Percentiles rank a stretch among this genome's conserved stretches.
phyloP scores from a whole-genome alignment of 2,888 invertebrate genomes.

The Scrobipalpa costella region DNA sequence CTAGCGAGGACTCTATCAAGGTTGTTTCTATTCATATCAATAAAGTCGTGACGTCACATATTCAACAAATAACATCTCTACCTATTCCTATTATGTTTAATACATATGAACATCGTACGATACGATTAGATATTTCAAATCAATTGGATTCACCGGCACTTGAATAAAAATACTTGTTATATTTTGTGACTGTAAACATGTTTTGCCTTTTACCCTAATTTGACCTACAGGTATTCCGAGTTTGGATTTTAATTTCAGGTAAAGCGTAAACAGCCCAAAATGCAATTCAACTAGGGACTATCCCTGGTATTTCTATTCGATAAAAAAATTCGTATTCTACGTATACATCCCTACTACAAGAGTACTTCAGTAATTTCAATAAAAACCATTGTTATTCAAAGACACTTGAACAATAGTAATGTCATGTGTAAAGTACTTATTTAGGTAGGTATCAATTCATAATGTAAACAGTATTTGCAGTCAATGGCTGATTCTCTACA shows the following conservation, averaged over 20 bases:
- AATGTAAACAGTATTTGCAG: background rate
- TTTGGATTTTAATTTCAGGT: too few relatives aligned
- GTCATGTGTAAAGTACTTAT: too few relatives aligned
- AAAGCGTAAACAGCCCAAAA: too few relatives aligned
- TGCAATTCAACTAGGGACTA: too few relatives aligned
- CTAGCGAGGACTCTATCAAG: conserved; percentile 3
- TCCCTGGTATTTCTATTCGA: too few relatives aligned
- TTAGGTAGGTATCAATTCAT: too few relatives aligned
- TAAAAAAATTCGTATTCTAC: too few relatives aligned
- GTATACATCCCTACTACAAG: too few relatives aligned
- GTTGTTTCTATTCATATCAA: conserved; percentile 24
- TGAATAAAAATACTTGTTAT: background rate
- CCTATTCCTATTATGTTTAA: background rate
- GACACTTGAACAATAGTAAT: too few relatives aligned
- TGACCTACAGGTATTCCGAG: too few relatives aligned
- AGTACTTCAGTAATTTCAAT: too few relatives aligned
- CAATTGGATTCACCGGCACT: background rate
- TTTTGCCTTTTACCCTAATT: background rate
- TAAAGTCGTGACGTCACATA: background rate
- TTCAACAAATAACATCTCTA: background rate
- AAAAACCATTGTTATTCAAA: too few relatives aligned
- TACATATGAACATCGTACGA: background rate
- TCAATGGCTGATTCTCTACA: background rate
- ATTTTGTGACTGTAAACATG: background rate
- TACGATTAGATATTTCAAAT: background rate